Conservation (phyloP, 2,113 vertebrate genomes). For the Vicugna pacos region DNA sequence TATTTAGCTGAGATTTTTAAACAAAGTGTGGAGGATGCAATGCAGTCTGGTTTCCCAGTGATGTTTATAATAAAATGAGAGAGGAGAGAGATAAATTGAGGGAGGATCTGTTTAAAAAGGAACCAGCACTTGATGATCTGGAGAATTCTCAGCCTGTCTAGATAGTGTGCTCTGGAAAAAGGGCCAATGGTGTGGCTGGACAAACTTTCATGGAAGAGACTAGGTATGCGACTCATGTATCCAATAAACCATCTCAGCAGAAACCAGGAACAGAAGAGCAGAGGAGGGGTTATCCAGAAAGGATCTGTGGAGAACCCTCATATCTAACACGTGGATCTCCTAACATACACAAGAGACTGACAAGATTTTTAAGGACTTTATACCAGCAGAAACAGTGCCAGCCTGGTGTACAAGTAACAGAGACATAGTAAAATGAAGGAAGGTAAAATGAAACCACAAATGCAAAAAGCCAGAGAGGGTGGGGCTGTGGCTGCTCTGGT, state of each 20-base stretch:
- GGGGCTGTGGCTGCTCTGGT: neutral
- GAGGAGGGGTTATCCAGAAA: neutral
- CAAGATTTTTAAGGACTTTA: conserved; percentile 3
- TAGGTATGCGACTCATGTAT: neutral
- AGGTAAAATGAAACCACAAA: neutral
- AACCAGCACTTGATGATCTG: conserved; percentile 5
- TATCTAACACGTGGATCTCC: neutral
- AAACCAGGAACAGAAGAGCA: neutral
- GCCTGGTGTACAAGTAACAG: neutral
- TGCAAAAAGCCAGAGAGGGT: neutral
- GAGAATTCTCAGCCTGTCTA: conserved; percentile 38
- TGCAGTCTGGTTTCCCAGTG: neutral
- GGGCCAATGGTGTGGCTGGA: neutral
- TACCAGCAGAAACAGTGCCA: neutral
- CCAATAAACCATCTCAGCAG: neutral
- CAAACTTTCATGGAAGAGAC: conserved; percentile 21
- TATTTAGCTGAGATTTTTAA: conserved; percentile 31
- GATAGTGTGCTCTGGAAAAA: conserved; percentile 36
- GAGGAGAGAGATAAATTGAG: conserved; percentile 8
- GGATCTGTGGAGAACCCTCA: neutral
- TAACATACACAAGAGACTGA: conserved; percentile 35
- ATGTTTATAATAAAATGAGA: conserved; percentile 21
- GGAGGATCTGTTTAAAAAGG: conserved; percentile 17
- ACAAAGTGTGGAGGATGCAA: neutral
- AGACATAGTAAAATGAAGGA: conserved; percentile 19